Percentiles rank a stretch among this genome's conserved stretches.
phyloP scores from a whole-genome alignment of 2,888 invertebrate species.

The Acronicta leporina region DNA sequence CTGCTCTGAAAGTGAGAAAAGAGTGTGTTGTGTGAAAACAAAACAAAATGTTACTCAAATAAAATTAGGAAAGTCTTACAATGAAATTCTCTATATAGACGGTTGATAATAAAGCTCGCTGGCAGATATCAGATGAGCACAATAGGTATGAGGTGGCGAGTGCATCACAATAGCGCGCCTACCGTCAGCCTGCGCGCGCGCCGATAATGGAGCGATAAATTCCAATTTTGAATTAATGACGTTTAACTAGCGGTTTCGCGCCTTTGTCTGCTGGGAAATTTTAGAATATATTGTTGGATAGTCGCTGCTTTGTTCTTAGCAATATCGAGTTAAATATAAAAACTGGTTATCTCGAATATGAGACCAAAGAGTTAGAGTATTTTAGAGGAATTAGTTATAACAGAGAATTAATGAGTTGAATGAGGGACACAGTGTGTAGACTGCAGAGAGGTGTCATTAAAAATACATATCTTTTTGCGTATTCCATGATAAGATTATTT shows the following conservation, averaged over 20 bases:
- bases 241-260: slow-evolving; percentile 54
- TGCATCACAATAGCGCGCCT: slow-evolving; percentile 67
- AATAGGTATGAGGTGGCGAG: slow-evolving; percentile 73
- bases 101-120: slow-evolving; percentile 48
- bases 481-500: too few species aligned
- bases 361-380: too few species aligned
- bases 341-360: too few species aligned
- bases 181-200: slow-evolving; percentile 47
- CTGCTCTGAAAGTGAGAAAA: too few species aligned
- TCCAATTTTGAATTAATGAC: slow-evolving; percentile 71
- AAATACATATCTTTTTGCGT: too few species aligned
- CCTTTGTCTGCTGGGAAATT: slow-evolving; percentile 46
- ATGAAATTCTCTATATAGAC: slow-evolving; percentile 16
- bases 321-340: neutral
- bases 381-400: too few species aligned
- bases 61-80: slow-evolving; percentile 19
- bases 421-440: too few species aligned
- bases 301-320: slow-evolving; percentile 10
- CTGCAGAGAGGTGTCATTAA: too few species aligned
- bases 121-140: slow-evolving; percentile 62
- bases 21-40: neutral
- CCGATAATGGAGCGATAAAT: slow-evolving; percentile 78
- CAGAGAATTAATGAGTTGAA: too few species aligned
- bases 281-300: slow-evolving; percentile 33
- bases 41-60: slow-evolving; percentile 1